Evolutionary conservation across 2,888 invertebrate species (phyloP), one percentile per base, ranked within the genome.

Genomic region (Drosophila maculinotata): DNA sequence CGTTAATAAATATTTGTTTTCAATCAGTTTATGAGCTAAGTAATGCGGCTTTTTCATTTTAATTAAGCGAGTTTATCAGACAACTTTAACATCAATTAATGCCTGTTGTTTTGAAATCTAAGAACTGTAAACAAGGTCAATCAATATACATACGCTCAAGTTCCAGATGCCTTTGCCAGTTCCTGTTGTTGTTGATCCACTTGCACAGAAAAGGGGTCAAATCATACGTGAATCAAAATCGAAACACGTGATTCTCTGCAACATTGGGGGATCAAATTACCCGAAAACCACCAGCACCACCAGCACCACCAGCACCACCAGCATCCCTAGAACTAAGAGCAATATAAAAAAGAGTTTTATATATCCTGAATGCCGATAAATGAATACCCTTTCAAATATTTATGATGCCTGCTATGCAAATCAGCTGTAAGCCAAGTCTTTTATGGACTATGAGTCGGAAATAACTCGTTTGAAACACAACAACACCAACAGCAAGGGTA

Each of bases 211-310:
- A 71, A 68, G 83, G 69, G 86, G 87, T 87, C 77, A 79, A 77
- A 76, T 74, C 79, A 85, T 72, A 79, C 58, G 70, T 64, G 69
- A 70, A 71, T 69, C 64, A 59, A 73, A 76, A 70, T 72, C 65
- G 56, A 70, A 69, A 76, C 77, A 85, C 82, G 79, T 85, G 85
- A 88, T 87, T 80, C 71, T 59, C 66, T 47, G 45, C 69, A 77
- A 73, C 70, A 81, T 85, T 81, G 70, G 73, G 80, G 76, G 75
- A 80, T 87, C 86, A 88, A 73, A 68, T 87, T 82, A 65, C 87
- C 45, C 48, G 33, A 74, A 70, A 60, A 65, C 39, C 41, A 62
- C 33, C 47, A 70, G 51, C 58, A 60, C 38, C 42, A 64, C n/a
- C 20, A 31, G 31, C 47, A 42, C 35, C 41, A 69, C 15, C 67